Evolutionary conservation across 2,888 invertebrate genomes (phyloP).

Genomic region (Uropetala carovei): DNA sequence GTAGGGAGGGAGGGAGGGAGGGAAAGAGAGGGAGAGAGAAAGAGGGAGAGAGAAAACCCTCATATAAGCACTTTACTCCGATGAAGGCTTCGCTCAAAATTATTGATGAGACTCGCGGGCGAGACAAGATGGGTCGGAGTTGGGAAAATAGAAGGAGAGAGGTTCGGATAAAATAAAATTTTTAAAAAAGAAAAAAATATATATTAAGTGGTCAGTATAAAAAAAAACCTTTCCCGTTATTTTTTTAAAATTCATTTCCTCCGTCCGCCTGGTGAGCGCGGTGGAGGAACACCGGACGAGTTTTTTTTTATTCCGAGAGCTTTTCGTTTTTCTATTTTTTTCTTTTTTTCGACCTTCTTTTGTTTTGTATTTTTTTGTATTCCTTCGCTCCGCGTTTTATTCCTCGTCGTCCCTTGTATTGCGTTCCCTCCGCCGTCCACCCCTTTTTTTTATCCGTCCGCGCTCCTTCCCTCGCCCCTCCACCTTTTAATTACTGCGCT

Average conservation of each 20-base stretch:
- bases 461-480: neutral
- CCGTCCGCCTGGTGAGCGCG: no score
- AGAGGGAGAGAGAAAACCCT: conserved; percentile 11
- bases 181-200: no score
- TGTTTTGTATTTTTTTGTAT: no score
- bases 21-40: neutral
- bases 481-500: conserved; percentile 37
- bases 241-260: no score
- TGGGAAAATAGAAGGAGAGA: no score
- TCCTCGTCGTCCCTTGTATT: neutral
- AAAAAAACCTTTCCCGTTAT: no score
- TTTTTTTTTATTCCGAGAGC: neutral
- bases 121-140: neutral
- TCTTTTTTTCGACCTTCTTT: neutral
- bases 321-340: neutral
- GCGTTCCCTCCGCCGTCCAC: neutral
- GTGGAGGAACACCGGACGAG: neutral
- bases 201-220: no score
- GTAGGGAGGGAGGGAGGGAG: neutral
- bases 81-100: conserved; percentile 48
- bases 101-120: conserved; percentile 31
- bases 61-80: conserved; percentile 53
- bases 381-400: neutral
- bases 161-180: no score
- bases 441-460: neutral